phyloP scores from a whole-genome alignment of 2,113 vertebrate species.

The Cyprinodon variegatus region DNA sequence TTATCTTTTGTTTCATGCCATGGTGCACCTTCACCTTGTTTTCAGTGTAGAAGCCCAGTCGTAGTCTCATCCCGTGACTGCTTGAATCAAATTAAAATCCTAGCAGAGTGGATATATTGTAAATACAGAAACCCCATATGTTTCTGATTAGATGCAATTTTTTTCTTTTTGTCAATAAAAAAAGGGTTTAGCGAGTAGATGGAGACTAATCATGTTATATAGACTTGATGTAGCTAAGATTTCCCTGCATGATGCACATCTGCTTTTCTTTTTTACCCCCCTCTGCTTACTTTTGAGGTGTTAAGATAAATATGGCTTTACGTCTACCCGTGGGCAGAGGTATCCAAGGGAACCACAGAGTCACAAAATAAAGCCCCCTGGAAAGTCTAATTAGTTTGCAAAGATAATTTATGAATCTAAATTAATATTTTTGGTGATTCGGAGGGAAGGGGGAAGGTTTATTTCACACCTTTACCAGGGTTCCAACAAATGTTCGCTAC shows the following conservation, averaged over 20 bases:
- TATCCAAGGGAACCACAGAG: too few relatives aligned
- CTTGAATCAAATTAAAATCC: not conserved
- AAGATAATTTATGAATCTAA: not conserved
- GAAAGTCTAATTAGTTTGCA: not conserved
- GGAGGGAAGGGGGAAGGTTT: too few relatives aligned
- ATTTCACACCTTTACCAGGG: not conserved
- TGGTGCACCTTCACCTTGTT: too few relatives aligned
- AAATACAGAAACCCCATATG: not conserved
- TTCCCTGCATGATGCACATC: not conserved
- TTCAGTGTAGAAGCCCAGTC: too few relatives aligned
- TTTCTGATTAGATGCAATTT: not conserved
- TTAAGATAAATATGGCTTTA: too few relatives aligned
- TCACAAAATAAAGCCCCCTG: too few relatives aligned
- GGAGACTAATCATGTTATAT: not conserved
- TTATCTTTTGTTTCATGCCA: too few relatives aligned
- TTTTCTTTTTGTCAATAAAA: not conserved
- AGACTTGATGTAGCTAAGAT: not conserved
- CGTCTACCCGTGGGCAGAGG: too few relatives aligned
- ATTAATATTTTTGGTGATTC: not conserved
- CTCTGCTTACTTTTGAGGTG: too few relatives aligned
- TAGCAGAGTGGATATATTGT: not conserved
- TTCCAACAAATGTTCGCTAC: not conserved
- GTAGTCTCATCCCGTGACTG: not conserved
- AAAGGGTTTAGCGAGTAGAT: not conserved
- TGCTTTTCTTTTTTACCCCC: not conserved